These are phyloP conservation scores for Penelope pileata DNA, from an alignment of 2,113 vertebrate genomes.

Conservation along the genomic window DNA sequence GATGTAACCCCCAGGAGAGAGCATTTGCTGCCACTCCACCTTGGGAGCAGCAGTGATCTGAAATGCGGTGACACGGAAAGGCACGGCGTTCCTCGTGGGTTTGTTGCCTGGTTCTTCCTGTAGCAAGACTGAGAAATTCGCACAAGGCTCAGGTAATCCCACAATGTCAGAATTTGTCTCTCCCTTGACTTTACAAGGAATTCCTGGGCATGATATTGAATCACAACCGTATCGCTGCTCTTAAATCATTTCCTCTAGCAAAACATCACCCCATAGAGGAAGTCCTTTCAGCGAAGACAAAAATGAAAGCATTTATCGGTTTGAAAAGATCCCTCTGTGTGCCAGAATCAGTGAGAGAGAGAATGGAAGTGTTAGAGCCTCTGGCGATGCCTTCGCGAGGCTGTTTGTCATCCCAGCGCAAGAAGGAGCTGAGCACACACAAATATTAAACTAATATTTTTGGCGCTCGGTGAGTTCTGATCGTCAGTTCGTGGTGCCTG, in stretches of 20 bases:
- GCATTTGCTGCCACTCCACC: not conserved
- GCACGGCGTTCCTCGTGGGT: accelerated
- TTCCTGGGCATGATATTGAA: constrained; percentile 15
- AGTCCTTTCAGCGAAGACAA: constrained; percentile 9
- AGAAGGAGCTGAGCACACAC: constrained; percentile 56
- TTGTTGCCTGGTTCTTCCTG: not conserved
- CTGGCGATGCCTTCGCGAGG: not conserved
- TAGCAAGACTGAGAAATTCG: not conserved
- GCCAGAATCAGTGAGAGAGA: constrained; percentile 29
- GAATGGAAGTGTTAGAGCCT: constrained; percentile 24
- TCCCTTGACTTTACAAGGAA: constrained; percentile 44
- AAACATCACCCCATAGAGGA: constrained; percentile 45
- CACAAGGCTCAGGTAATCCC: not conserved
- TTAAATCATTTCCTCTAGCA: constrained; percentile 50
- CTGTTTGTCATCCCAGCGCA: constrained; percentile 41
- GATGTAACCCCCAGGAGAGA: not conserved
- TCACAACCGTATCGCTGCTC: constrained; percentile 9
- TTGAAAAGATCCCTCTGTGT: constrained; percentile 56
- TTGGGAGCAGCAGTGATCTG: not conserved
- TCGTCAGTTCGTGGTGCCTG: not conserved
- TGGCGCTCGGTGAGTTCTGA: constrained; percentile 27
- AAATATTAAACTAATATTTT: constrained; percentile 67
- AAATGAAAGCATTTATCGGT: constrained; percentile 45
- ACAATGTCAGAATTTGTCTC: constrained; percentile 32
- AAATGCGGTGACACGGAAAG: not conserved